These are phyloP conservation scores for Schizotus pectinicornis DNA, from an alignment of 2,888 invertebrate genomes.

Conservation along the genomic window DNA sequence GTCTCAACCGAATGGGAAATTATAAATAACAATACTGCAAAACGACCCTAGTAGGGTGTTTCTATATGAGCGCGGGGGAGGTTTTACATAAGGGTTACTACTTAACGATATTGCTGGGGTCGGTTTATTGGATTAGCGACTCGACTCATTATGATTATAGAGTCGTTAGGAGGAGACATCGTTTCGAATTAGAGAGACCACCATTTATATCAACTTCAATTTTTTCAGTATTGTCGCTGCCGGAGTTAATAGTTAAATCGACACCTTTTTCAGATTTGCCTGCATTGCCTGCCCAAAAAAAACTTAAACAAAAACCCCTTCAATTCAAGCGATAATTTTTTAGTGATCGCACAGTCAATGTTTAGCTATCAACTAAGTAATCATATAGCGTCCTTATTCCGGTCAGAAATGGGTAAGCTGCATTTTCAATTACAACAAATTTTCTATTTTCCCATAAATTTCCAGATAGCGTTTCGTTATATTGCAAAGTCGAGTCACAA, in stretches of 20 bases:
- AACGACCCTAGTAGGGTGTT: conserved; percentile 16
- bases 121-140: conserved; percentile 59
- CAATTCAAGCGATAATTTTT: too few species aligned
- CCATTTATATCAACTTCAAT: conserved; percentile 29
- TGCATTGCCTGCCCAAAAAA: background rate
- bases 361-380: too few species aligned
- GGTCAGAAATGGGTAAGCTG: too few species aligned
- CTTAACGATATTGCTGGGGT: conserved; percentile 52
- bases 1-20: conserved; percentile 35
- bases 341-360: too few species aligned
- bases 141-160: conserved; percentile 59
- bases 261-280: background rate
- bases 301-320: too few species aligned
- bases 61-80: conserved; percentile 32
- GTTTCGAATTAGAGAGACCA: conserved; percentile 39
- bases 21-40: conserved; percentile 42
- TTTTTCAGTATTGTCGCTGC: conserved; percentile 4
- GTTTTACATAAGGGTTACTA: conserved; percentile 45
- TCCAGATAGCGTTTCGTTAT: too few species aligned
- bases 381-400: too few species aligned
- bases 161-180: conserved; percentile 51
- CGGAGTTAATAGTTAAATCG: conserved; percentile 5
- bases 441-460: too few species aligned
- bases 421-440: too few species aligned
- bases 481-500: too few species aligned